Conservation (phyloP, 2,113 vertebrate species). For the Bothrops jararaca region DNA sequence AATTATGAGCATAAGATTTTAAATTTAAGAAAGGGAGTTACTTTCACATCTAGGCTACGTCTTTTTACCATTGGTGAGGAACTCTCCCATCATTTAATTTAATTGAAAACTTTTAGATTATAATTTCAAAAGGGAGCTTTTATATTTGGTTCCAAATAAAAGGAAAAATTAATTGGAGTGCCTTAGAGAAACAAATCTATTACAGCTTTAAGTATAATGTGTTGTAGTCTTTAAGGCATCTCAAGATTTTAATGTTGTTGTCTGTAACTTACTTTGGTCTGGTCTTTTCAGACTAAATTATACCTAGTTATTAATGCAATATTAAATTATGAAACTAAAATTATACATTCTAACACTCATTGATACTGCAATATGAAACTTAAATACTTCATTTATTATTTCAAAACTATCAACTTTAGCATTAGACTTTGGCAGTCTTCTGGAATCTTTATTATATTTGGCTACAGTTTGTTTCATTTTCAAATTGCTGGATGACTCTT, state of each 20-base stretch:
- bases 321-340: background rate
- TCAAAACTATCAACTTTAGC: background rate
- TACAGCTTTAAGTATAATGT: background rate
- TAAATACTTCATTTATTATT: conserved; percentile 8
- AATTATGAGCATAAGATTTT: background rate
- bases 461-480: background rate
- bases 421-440: background rate
- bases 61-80: background rate
- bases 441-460: background rate
- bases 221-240: background rate
- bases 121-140: background rate
- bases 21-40: background rate
- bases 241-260: background rate
- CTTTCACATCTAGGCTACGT: background rate
- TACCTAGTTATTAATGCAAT: background rate
- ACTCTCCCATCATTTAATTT: background rate
- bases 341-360: background rate
- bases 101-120: background rate
- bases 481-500: background rate
- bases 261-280: background rate
- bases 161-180: background rate
- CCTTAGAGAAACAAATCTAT: background rate
- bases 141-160: background rate
- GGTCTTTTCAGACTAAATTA: background rate
- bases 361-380: background rate